A percentile compares a stretch with the other conserved stretches of the same genome.
phyloP scores from a whole-genome alignment of 2,113 vertebrate species.

The Hemichromis elongatus region DNA sequence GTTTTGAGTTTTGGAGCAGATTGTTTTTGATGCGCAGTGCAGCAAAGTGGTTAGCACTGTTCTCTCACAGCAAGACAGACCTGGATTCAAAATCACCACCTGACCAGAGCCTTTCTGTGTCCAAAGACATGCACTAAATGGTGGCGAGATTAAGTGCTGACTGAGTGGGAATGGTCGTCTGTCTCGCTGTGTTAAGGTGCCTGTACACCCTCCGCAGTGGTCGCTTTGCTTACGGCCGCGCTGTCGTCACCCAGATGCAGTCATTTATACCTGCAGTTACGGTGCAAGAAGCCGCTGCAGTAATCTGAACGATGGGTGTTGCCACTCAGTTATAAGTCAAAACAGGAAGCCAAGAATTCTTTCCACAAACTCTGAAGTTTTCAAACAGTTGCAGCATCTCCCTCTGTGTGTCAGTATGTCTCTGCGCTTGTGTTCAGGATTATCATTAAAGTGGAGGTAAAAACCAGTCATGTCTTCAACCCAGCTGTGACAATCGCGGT shows the following conservation, averaged over 20 bases:
- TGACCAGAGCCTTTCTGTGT: not conserved
- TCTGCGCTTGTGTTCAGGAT: not conserved
- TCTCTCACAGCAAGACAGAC: not conserved
- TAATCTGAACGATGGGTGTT: not conserved
- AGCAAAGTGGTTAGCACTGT: not conserved
- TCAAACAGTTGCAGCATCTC: not conserved
- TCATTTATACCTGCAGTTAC: not conserved
- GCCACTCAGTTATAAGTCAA: not conserved
- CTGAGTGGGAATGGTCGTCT: not conserved
- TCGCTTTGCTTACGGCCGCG: fast-evolving
- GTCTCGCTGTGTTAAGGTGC: not conserved
- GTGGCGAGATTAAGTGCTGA: not conserved
- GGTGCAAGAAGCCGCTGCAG: not conserved
- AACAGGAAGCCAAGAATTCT: not conserved
- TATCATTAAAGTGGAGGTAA: not conserved
- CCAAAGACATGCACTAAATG: not conserved
- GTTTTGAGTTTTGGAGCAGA: not conserved
- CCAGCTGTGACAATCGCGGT: not conserved
- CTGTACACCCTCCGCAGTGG: not conserved
- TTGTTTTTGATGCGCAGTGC: not conserved
- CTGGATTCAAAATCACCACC: not conserved
- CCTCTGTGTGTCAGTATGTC: not conserved
- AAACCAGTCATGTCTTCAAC: not conserved
- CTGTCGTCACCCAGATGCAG: not conserved
- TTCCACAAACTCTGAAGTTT: not conserved